Evolutionary conservation across 2,113 vertebrate species (phyloP).

Genomic region (Edolisoma coerulescens): DNA sequence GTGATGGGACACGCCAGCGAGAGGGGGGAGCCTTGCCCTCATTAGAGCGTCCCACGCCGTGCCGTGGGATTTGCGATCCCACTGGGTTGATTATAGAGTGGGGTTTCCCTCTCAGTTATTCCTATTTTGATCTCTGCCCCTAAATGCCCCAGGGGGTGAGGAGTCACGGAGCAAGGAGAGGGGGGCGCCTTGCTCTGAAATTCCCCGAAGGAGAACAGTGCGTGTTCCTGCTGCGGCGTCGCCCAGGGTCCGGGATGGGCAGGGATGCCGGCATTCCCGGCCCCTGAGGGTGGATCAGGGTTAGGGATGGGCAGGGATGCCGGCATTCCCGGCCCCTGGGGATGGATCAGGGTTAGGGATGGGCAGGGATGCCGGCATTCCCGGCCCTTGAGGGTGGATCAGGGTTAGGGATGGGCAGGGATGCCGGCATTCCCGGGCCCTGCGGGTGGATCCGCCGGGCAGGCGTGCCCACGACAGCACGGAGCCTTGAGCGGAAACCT

Average conservation of each 20-base stretch:
- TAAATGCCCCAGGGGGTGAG: neutral
- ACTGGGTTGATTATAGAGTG: neutral
- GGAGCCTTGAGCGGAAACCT: constrained; percentile 55
- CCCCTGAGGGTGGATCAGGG: neutral
- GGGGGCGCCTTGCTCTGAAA: neutral
- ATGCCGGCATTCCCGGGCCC: accelerated
- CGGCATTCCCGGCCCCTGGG: accelerated
- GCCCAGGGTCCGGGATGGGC: neutral
- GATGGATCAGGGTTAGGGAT: accelerated
- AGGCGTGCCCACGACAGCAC: neutral
- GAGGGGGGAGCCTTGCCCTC: neutral
- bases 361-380: neutral
- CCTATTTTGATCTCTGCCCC: neutral
- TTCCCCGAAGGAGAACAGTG: neutral
- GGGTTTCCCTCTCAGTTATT: neutral
- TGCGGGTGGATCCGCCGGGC: neutral
- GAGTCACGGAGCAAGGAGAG: accelerated
- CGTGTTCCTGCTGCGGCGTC: accelerated
- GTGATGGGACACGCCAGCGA: neutral
- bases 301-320: neutral
- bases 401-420: neutral
- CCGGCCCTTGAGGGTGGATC: accelerated
- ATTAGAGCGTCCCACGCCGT: accelerated
- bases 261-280: neutral
- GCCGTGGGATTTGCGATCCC: neutral